These are phyloP conservation scores for Ctenopoma kingsleyae DNA, from an alignment of 2,797 vertebrate species.

Conservation along the genomic window DNA sequence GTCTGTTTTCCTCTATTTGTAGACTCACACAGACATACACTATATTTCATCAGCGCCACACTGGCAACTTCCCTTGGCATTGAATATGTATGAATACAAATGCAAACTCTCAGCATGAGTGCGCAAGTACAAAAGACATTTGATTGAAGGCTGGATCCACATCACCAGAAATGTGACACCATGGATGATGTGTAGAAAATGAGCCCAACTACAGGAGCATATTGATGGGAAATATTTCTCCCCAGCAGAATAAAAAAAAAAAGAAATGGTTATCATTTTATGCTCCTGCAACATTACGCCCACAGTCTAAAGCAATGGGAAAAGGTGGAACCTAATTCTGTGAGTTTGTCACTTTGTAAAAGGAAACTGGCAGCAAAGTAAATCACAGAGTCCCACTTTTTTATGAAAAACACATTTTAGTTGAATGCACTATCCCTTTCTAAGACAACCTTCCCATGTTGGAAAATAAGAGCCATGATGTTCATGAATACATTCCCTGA, in stretches of 20 bases:
- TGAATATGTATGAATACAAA: conserved; percentile 73
- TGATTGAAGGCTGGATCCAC: conserved; percentile 63
- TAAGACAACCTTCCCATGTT: conserved; percentile 10
- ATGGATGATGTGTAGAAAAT: conserved; percentile 57
- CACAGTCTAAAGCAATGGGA: conserved; percentile 11
- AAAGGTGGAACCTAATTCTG: conserved; percentile 6
- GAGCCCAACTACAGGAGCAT: conserved; percentile 32
- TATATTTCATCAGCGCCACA: conserved; percentile 24
- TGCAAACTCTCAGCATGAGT: conserved; percentile 64
- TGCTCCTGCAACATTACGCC: conserved; percentile 33
- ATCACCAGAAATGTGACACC: conserved; percentile 53
- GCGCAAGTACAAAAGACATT: conserved; percentile 58
- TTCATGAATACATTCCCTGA: conserved; percentile 35
- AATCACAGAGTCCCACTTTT: conserved; percentile 18
- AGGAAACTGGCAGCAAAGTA: conserved; percentile 20
- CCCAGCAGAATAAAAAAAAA: neutral
- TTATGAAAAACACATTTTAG: conserved; percentile 15
- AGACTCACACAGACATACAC: conserved; percentile 31
- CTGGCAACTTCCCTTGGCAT: conserved; percentile 32
- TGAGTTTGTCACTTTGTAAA: conserved; percentile 29
- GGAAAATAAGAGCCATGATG: conserved; percentile 24
- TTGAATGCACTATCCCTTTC: conserved; percentile 12
- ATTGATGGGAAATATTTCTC: conserved; percentile 55
- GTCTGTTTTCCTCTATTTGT: conserved; percentile 38
- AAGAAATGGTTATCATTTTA: conserved; percentile 37